phyloP scores from a whole-genome alignment of 2,797 vertebrate genomes.

The Orestias chungarensis region DNA sequence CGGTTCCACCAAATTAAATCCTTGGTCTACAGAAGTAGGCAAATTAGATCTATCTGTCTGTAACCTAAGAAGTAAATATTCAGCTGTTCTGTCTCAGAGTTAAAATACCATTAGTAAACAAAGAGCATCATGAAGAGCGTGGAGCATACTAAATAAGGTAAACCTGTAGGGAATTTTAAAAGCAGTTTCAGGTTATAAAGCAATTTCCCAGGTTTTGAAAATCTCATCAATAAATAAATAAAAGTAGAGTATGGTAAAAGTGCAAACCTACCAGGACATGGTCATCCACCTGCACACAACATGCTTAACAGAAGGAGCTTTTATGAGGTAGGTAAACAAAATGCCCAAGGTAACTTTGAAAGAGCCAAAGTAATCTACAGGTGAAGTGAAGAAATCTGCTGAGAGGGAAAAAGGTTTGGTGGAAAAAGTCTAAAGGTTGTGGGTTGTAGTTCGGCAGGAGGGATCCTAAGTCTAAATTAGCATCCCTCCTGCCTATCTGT shows the following conservation, averaged over 20 bases:
- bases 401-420: not conserved
- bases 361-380: not conserved
- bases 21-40: not conserved
- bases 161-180: not conserved
- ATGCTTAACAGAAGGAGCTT: not conserved
- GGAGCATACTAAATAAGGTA: no score
- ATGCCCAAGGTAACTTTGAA: not conserved
- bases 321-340: not conserved
- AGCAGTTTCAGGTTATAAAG: not conserved
- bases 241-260: no score
- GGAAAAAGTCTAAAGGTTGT: no score
- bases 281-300: no score
- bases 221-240: no score
- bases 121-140: no score
- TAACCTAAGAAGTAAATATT: not conserved
- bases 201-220: no score
- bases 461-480: no score
- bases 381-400: not conserved
- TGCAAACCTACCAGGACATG: no score
- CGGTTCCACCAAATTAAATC: not conserved
- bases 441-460: no score
- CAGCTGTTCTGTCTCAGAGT: not conserved
- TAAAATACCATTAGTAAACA: not conserved
- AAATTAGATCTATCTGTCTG: not conserved
- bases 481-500: no score